Base-by-base conservation (phyloP, 2,797 vertebrate species). In the Numenius phaeopus region DNA sequence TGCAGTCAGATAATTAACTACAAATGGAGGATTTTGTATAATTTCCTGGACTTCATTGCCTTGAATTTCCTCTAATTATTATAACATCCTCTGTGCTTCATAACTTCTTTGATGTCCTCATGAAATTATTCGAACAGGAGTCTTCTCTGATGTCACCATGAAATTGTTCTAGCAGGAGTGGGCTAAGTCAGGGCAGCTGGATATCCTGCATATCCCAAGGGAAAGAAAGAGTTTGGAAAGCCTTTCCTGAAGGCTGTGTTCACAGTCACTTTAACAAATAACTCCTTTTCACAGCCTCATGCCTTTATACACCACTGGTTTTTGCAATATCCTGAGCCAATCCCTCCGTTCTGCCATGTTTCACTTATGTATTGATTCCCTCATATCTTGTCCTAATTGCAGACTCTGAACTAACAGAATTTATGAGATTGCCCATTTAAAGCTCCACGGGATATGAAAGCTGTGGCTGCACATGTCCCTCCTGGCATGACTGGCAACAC, bases 31-130 rank as follows among this genome's bases (percentile, higher is more conserved):
- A 64, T 75, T 93, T 81, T 59, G 57, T 92, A 81, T 81, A 37
- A 95, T 94, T 97, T 97, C 92, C 86, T 91, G 78, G 87, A 67
- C 30, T 91, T 91, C n/a, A 87, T 87, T 94, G 44, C 44, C 37
- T 85, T 96, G 71, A 75, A 95, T 91, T 89, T 93, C 75, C 82
- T 85, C 52, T 92, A 64, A 73, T 89, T 66, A 73, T 83, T 85
- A 46, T 73, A 73, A 58, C 39, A 85, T 94, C 34, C 59, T 95
- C 84, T 59, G 32, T 69, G 20, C 58, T 91, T 82, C 78, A 37
- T 73, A 70, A 55, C 18, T 92, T 84, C 30, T 78, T 58, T 59
- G 47, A 73, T 75, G 50, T 13, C 34, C 24, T 57, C 54, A 52
- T 61, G 66, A 82, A 79, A 72, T 66, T 44, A 7, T 64, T 75